Conservation (phyloP, 2,113 vertebrate genomes). For the Morone chrysops region DNA sequence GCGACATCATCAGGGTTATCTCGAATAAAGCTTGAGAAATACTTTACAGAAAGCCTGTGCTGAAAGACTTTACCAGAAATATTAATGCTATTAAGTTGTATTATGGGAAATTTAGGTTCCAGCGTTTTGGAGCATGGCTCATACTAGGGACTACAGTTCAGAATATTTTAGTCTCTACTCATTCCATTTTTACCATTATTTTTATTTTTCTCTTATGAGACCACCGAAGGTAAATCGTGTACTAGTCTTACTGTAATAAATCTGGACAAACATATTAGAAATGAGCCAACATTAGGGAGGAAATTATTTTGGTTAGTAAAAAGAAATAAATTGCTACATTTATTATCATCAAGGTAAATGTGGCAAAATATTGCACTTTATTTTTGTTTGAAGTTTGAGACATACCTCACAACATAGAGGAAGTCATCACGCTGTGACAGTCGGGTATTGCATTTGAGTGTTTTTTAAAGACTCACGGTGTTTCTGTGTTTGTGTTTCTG, state of each 20-base stretch:
- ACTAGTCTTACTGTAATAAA: neutral
- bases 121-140: neutral
- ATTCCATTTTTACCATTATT: neutral
- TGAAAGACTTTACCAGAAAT: neutral
- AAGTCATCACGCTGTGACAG: neutral
- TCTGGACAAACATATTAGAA: neutral
- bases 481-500: slow-evolving; percentile 27
- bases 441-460: slow-evolving; percentile 1
- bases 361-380: neutral
- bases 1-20: neutral
- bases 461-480: slow-evolving; percentile 1
- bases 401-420: neutral
- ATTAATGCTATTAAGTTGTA: neutral
- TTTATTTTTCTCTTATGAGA: neutral
- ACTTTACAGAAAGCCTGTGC: neutral
- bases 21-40: neutral
- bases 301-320: neutral
- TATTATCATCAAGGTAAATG: slow-evolving; percentile 5
- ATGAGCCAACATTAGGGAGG: neutral
- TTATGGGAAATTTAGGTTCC: neutral
- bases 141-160: no score
- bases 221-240: neutral
- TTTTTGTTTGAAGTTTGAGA: neutral
- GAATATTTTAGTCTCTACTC: neutral
- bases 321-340: neutral